Evolutionary conservation across 2,888 invertebrate species (phyloP), one percentile per base, ranked within the genome.

Genomic region (Andrena fulva): DNA sequence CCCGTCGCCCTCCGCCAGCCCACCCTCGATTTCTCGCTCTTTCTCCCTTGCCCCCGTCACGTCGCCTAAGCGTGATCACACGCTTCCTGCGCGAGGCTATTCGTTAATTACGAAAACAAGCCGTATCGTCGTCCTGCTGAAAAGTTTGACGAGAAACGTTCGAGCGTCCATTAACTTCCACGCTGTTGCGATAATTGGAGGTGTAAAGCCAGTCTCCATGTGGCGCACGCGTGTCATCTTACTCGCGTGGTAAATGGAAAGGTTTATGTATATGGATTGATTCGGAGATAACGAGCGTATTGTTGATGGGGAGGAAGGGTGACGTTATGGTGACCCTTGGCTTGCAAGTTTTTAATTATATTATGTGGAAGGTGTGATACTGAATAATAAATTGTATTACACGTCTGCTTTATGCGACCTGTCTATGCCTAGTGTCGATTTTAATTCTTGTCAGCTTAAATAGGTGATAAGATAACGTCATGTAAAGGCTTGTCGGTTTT

Each of bases 71-170:
- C 66, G 78, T 60, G 66, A 71, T 78, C 70, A 62, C 60, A 71
- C 80, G 66, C 56, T 69, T 20, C 52, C 42, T 16, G 63, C 70
- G 50, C 42, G 52, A 31, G 42, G 6, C 27, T 48, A 27, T 42
- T 67, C 33, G 66, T 52, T 80, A 80, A 80, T 77, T 77, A 66
- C 60, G 79, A 70, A 77, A 77, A 80, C 78, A 80, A 70, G 64
- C 52, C 16, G 60, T 59, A 24, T 27, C 33, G 33, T 60, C 12
- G 0, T 27, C 2, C 20, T 7, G 7, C 6, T 24, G 54, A 12
- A 56, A 56, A 12, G 48, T 5, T 31, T 27, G n/a, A 6, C 27
- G 5, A 63, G 35, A 7, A 12, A 60, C 16, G 12, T 20, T 3
- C 27, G 4, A n/a, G 4, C n/a, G 12, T 29, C 54, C 7, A 54